Evolutionary conservation across 2,797 vertebrate genomes (phyloP).

Genomic region (Meda fulgida): DNA sequence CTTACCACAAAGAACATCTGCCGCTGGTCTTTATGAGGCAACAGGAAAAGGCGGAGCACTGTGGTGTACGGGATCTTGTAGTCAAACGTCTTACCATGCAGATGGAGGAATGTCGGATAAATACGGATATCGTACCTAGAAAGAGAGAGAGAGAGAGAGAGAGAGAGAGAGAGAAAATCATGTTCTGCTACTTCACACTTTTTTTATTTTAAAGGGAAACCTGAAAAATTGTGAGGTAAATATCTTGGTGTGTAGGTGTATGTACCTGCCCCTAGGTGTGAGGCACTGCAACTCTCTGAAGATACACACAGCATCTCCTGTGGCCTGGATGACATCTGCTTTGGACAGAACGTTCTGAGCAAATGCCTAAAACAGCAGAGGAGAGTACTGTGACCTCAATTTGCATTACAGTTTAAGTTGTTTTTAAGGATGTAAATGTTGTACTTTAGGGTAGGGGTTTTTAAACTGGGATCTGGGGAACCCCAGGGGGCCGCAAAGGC

Average conservation of each 20-base stretch:
- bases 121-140: constrained; percentile 95
- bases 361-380: constrained; percentile 82
- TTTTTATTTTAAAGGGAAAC: neutral
- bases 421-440: neutral
- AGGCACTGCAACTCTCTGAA: constrained; percentile 97
- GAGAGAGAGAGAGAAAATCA: neutral
- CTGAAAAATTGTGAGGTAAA: neutral
- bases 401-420: neutral
- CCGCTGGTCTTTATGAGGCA: constrained; percentile 97
- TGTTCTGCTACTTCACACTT: neutral
- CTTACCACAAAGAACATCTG: constrained; percentile 99
- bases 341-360: constrained; percentile 94
- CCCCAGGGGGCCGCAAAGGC: neutral
- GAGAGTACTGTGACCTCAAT: neutral
- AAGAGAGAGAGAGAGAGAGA: neutral
- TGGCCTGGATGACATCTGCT: constrained; percentile 98
- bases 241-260: neutral
- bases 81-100: constrained; percentile 97
- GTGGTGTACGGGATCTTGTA: constrained; percentile 99
- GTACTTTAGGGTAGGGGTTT: neutral
- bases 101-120: constrained; percentile 95
- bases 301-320: constrained; percentile 95
- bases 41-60: constrained; percentile 92
- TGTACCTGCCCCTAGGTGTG: constrained; percentile 92
- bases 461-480: neutral